These are phyloP conservation scores for Oscheius sp. DNA, from an alignment of 1,140 invertebrate species.

Conservation along the genomic window DNA sequence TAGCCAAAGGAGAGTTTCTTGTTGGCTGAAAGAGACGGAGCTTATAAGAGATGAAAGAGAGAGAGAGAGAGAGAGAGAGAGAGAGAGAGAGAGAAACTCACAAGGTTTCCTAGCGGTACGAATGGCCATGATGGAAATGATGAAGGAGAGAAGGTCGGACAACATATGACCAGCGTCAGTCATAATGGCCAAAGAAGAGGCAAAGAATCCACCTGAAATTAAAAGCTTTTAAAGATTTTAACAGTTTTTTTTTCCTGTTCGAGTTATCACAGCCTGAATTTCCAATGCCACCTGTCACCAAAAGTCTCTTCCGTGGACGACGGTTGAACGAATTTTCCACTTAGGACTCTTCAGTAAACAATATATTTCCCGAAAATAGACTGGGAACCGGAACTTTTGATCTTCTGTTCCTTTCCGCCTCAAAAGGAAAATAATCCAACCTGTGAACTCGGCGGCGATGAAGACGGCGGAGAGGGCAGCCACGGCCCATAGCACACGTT, in stretches of 20 bases:
- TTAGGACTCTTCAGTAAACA: too few relatives aligned
- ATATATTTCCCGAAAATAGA: too few relatives aligned
- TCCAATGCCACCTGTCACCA: too few relatives aligned
- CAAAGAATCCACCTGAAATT: conserved; percentile 40
- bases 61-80: too few relatives aligned
- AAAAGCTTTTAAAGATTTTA: too few relatives aligned
- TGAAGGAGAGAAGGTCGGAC: conserved; percentile 91
- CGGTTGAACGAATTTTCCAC: too few relatives aligned
- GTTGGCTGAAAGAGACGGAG: conserved; percentile 70
- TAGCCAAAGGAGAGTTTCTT: conserved; percentile 75
- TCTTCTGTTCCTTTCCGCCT: neutral
- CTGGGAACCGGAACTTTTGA: too few relatives aligned
- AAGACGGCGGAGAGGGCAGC: conserved; percentile 52
- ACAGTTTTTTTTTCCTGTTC: too few relatives aligned
- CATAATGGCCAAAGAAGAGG: conserved; percentile 77
- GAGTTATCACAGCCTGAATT: too few relatives aligned
- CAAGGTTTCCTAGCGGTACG: conserved; percentile 75
- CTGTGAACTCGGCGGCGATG: conserved; percentile 51
- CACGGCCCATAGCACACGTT: conserved; percentile 50
- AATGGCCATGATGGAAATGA: conserved; percentile 90
- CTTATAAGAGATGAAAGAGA: too few relatives aligned
- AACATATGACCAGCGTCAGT: conserved; percentile 93
- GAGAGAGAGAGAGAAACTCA: neutral
- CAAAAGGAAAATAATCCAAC: conserved; percentile 36
- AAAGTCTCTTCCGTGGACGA: too few relatives aligned